phyloP scores from a whole-genome alignment of 1,140 invertebrate genomes.

The Gryon sp. region DNA sequence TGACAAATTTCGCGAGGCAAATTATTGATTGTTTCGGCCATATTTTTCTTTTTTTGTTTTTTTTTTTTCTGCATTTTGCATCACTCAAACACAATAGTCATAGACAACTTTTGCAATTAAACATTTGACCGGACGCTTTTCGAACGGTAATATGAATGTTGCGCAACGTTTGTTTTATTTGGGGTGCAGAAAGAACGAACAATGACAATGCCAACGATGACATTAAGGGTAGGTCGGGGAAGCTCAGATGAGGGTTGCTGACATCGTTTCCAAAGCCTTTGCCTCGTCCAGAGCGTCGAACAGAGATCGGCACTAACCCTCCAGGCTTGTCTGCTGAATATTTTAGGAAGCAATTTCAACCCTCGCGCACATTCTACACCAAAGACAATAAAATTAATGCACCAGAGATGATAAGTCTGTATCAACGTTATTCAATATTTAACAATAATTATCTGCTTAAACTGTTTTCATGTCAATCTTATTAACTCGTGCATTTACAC shows the following conservation, averaged over 20 bases:
- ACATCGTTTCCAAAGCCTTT: constrained; percentile 60
- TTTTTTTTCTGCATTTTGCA: no score
- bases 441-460: constrained; percentile 38
- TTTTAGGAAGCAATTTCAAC: constrained; percentile 64
- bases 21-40: constrained; percentile 16
- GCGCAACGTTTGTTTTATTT: constrained; percentile 43
- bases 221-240: constrained; percentile 61
- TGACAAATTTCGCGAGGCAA: constrained; percentile 2
- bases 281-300: constrained; percentile 37
- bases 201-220: constrained; percentile 52
- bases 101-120: constrained; percentile 5
- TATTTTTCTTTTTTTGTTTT: no score
- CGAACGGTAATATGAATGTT: constrained; percentile 13
- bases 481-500: not conserved
- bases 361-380: constrained; percentile 42
- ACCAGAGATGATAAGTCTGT: constrained; percentile 49
- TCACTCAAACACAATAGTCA: no score
- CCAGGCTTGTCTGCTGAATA: constrained; percentile 65
- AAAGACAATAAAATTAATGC: constrained; percentile 66
- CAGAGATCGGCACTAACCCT: constrained; percentile 65
- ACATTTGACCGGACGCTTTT: constrained; percentile 15
- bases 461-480: constrained; percentile 19
- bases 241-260: constrained; percentile 52
- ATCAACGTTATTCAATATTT: constrained; percentile 57
- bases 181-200: constrained; percentile 38